Evolutionary conservation across 37 sponge, comb jelly and placozoan genomes (phyloP), one percentile per base, ranked within the genome.

Genomic region (Trichoplax adhaerens): DNA sequence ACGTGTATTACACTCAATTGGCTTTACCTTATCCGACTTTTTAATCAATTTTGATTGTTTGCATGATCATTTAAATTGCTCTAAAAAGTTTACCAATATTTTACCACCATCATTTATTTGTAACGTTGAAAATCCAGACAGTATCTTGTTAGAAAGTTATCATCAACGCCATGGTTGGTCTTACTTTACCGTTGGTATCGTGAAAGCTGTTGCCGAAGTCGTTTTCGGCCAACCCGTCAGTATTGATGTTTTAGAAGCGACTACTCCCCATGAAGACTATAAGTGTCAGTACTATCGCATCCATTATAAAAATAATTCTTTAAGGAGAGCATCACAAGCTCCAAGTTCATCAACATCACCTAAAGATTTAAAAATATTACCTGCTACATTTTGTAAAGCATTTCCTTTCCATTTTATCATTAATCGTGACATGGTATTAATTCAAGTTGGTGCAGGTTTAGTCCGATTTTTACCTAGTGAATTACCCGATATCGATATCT

Each of bases 341-440:
- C 29, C 29, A 29, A 29, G 29, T 29, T 29, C 29, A 29, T 29
- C 29, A 29, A 29, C 29, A 29, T 29, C 29, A 29, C 29, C 29
- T 29, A 29, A 29, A 29, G 29, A 29, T 29, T 29, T 29, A 29
- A 29, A 29, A 51, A 12, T 66, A 5, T 10, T 52, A 5, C 68
- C 68, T 5, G 47, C 12, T 66, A 5, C 62, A 6, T n/a, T 82
- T 49, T 53, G 54, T 3, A 3, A 47, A 3, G 5, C 49, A 1
- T 88, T 88, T 65, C 94, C 94, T 0, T 92, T 85, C 58, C 88
- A 92, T 65, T 55, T 88, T 60, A 82, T 85, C 3, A 88, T 92
- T 58, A 79, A 77, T 59, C 51, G 66, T 2, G 66, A 77, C 53
- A 56, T 88, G 46, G 61, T 68, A 50, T 73, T 92, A 58, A 49